phyloP scores from a whole-genome alignment of 1,140 invertebrate genomes.

The Olivierus martensii region DNA sequence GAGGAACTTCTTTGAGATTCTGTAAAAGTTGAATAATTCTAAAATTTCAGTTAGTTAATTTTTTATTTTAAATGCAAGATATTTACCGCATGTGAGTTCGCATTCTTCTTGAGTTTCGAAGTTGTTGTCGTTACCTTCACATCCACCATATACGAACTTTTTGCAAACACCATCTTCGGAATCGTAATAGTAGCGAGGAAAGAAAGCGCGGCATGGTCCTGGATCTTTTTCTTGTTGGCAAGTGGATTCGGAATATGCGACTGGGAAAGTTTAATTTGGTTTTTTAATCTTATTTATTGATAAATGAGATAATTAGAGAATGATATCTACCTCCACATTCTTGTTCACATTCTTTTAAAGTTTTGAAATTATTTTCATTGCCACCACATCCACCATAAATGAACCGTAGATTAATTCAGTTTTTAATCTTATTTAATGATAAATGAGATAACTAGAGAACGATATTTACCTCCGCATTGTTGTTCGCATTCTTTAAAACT shows the following conservation, averaged over 20 bases:
- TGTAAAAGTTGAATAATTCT: too few species aligned
- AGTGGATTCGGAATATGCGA: too few species aligned
- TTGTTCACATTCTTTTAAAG: neutral
- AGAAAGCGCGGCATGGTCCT: neutral
- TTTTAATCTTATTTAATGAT: neutral
- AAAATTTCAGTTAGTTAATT: too few species aligned
- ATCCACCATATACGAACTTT: conserved; percentile 11
- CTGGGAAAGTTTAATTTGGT: too few species aligned
- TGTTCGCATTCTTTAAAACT: conserved; percentile 44
- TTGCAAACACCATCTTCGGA: neutral
- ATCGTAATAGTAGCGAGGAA: neutral
- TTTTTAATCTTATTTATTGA: too few species aligned
- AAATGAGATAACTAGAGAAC: neutral
- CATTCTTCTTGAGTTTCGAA: conserved; percentile 4
- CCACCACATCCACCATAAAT: too few species aligned
- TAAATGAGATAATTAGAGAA: neutral
- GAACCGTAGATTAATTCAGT: too few species aligned
- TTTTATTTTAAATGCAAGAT: neutral
- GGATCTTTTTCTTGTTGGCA: neutral
- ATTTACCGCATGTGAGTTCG: conserved; percentile 46
- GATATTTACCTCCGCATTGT: neutral
- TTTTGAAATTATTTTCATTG: neutral
- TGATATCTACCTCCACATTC: neutral
- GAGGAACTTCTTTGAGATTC: too few species aligned
- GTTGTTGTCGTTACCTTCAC: conserved; percentile 9